These are phyloP conservation scores for Oncopeltus fasciatus DNA, from an alignment of 1,140 invertebrate genomes.

Conservation along the genomic window DNA sequence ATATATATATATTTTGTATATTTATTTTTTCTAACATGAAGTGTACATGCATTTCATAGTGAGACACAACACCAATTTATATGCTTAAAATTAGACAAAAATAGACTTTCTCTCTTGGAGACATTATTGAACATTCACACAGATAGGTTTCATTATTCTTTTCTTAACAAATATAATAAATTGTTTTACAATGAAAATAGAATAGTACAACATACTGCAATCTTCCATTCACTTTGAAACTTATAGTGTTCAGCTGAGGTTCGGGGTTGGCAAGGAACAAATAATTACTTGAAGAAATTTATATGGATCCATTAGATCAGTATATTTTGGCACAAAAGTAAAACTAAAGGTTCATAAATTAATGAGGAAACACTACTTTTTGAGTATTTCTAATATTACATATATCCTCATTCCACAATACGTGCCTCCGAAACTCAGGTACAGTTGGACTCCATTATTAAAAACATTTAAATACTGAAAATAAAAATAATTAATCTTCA, in stretches of 20 bases:
- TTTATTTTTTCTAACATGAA: conserved; percentile 1
- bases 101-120: not conserved
- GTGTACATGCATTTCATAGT: conserved; percentile 1
- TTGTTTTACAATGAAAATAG: not conserved
- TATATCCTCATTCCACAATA: too few species aligned
- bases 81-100: not conserved
- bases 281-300: too few species aligned
- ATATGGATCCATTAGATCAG: too few species aligned
- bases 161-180: not conserved
- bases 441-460: conserved; percentile 13
- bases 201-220: not conserved
- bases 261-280: conserved; percentile 3
- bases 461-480: not conserved
- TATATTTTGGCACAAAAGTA: not conserved
- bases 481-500: not conserved
- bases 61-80: conserved; percentile 1
- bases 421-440: conserved; percentile 15
- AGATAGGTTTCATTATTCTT: not conserved
- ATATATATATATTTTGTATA: not conserved
- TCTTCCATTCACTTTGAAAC: not conserved
- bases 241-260: not conserved
- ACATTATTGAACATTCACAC: not conserved
- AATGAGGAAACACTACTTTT: not conserved
- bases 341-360: not conserved
- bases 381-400: not conserved